phyloP scores from a whole-genome alignment of 2,888 invertebrate genomes.

The Pheosia gnoma region DNA sequence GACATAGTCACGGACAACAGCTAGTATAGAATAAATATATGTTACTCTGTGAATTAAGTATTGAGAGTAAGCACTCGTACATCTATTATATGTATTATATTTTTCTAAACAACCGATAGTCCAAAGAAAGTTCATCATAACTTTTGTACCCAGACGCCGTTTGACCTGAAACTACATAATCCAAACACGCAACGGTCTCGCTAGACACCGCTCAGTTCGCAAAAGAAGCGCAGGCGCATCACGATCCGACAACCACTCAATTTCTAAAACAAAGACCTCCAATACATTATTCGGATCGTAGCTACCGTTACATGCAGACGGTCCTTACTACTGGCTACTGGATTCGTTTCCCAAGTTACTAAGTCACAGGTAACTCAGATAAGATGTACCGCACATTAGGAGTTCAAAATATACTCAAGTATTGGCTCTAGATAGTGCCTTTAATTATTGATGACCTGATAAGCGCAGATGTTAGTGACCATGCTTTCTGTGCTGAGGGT shows the following conservation, averaged over 20 bases:
- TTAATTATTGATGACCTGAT: no score
- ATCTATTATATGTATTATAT: no score
- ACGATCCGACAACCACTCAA: slow-evolving; percentile 75
- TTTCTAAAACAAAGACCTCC: slow-evolving; percentile 78
- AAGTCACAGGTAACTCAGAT: neutral
- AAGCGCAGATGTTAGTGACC: no score
- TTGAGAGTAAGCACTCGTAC: no score
- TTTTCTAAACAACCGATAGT: neutral
- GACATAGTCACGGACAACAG: no score
- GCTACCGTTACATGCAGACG: slow-evolving; percentile 74
- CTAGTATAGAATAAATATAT: no score
- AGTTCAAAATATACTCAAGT: no score
- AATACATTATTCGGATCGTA: slow-evolving; percentile 70
- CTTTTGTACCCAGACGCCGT: neutral
- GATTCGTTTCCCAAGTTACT: slow-evolving; percentile 13
- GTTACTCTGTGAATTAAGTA: no score
- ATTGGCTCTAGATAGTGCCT: no score
- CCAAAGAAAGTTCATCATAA: neutral
- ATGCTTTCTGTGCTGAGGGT: no score
- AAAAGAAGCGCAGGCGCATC: slow-evolving; percentile 69
- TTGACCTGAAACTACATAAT: slow-evolving; percentile 45
- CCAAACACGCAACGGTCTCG: slow-evolving; percentile 48
- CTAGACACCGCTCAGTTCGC: slow-evolving; percentile 22
- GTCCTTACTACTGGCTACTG: slow-evolving; percentile 46
- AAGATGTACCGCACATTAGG: no score